Evolutionary conservation across 2,113 vertebrate genomes (phyloP), one percentile per base, ranked within the genome.

Genomic region (Leptobrachium ailaonicum): DNA sequence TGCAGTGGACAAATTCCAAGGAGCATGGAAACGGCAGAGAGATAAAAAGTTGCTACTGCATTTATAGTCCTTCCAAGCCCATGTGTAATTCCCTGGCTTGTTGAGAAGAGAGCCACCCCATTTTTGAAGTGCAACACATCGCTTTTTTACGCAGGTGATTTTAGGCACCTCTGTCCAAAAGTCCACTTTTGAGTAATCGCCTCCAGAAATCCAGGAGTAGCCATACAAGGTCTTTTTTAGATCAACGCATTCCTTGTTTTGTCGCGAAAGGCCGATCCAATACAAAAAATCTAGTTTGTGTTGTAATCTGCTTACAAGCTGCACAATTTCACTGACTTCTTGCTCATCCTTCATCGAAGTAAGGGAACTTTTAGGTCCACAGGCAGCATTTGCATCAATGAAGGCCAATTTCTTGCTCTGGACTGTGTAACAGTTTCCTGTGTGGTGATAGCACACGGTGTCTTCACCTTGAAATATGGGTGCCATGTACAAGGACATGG

Each of bases 211-310:
- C 93, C 93, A 94, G 45, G n/a, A 56, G 66, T 92, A 94, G 1
- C 93, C 93, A 53, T 76, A 84, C 8, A 93, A 85, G 0, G 84
- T 85, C 12, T 64, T 20, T 0, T 43, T 0, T 0, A 12, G 2
- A 0, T 64, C 3, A 4, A 84, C 68, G 10, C 93, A 94, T 0
- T 40, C 0, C 0, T n/a, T 2, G 14, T 64, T 85, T 0, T 12
- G 0, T 75, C 75, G 91, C 73, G 42, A 85, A 42, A 94, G 84
- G 2, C 93, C 93, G 6, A 94, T 83, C 92, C 92, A 93, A 71
- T 90, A 87, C 0, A 32, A 50, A 20, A 20, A 0, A 14, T 62
- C 0, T 0, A 6, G 0, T 1, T 0, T 53, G 56, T 42, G 2
- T 1, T 0, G 41, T 5, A 12, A 3, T 6, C 0, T 0, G 6